Conservation (phyloP, 53 echinoderm and acorn worm species). For the Patiria pectinifera region DNA sequence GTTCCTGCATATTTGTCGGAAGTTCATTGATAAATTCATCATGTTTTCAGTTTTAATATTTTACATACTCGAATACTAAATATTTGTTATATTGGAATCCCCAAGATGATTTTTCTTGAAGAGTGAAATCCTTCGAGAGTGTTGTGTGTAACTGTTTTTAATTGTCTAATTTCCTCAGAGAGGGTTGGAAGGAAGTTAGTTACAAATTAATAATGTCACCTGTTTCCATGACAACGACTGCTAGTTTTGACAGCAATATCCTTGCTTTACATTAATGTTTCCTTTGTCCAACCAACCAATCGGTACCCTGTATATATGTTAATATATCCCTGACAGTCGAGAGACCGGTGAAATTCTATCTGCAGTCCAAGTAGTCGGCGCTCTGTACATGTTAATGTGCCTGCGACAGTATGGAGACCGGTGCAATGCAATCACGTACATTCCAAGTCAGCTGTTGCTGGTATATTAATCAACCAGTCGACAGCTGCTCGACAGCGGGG, state of each 20-base stretch:
- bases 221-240: not conserved
- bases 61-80: too few relatives aligned
- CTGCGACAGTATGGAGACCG: not conserved
- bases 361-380: not conserved
- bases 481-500: not conserved
- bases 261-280: not conserved
- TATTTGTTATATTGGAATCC: too few relatives aligned
- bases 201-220: not conserved
- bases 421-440: not conserved
- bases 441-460: not conserved
- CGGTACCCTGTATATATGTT: not conserved
- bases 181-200: not conserved
- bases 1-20: too few relatives aligned
- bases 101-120: too few relatives aligned
- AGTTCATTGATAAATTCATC: too few relatives aligned
- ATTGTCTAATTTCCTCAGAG: too few relatives aligned
- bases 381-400: not conserved
- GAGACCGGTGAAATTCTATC: too few relatives aligned
- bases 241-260: not conserved
- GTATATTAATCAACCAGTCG: not conserved
- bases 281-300: not conserved
- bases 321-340: too few relatives aligned
- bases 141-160: too few relatives aligned
- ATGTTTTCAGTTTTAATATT: too few relatives aligned
- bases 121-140: too few relatives aligned